Evolutionary conservation across 2,797 vertebrate genomes (phyloP).

Genomic region (Carapus acus): DNA sequence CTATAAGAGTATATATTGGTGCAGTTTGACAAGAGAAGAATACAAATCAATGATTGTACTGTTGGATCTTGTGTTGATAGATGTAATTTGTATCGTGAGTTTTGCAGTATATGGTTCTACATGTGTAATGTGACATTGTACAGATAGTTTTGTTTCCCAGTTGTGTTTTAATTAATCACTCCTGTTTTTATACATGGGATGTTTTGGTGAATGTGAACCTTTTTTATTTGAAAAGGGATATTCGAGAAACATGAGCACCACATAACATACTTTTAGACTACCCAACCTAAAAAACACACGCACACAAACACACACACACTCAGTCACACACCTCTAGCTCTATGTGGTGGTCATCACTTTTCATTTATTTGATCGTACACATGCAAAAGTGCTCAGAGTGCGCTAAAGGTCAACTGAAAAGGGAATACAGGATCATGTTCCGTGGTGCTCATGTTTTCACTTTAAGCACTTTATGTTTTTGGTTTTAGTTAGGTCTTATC

Average conservation of each 20-base stretch:
- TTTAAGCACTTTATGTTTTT: conserved; percentile 79
- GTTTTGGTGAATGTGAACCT: conserved; percentile 69
- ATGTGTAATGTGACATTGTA: conserved; percentile 77
- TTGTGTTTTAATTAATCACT: conserved; percentile 71
- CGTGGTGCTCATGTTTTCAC: conserved; percentile 67
- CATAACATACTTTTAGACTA: no score
- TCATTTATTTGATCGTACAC: conserved; percentile 11
- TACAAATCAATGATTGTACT: conserved; percentile 65
- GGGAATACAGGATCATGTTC: conserved; percentile 43
- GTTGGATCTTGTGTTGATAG: conserved; percentile 73
- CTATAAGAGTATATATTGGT: conserved; percentile 56
- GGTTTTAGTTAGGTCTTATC: conserved; percentile 65
- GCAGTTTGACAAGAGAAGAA: conserved; percentile 51
- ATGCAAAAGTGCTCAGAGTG: conserved; percentile 14
- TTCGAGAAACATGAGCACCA: conserved; percentile 62
- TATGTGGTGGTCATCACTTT: conserved; percentile 19
- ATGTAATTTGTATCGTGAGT: conserved; percentile 80
- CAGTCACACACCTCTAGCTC: neutral
- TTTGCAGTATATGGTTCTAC: conserved; percentile 75
- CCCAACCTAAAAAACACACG: conserved; percentile 12
- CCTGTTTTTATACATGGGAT: conserved; percentile 61
- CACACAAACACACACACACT: neutral
- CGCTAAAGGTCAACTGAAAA: conserved; percentile 28
- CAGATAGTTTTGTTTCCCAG: conserved; percentile 75
- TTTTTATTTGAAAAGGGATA: conserved; percentile 53